These are phyloP conservation scores for Phthorimaea operculella DNA, from an alignment of 1,140 invertebrate genomes.

Conservation along the genomic window DNA sequence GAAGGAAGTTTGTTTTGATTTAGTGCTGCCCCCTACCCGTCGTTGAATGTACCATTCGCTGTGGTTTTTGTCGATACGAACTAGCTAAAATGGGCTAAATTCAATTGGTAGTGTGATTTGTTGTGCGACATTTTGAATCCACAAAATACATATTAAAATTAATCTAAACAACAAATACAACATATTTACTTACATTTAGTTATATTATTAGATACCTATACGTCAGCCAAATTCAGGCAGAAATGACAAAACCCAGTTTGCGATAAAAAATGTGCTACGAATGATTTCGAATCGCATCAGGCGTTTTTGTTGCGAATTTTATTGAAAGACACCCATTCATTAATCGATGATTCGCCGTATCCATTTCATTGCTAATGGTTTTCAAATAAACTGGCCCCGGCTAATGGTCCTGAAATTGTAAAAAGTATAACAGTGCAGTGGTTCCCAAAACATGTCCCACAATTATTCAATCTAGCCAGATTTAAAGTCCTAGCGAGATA, in stretches of 20 bases:
- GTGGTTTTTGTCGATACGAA: slow-evolving; percentile 29
- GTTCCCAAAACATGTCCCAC: too few relatives aligned
- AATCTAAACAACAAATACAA: too few relatives aligned
- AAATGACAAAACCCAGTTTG: too few relatives aligned
- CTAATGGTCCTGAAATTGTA: slow-evolving; percentile 31
- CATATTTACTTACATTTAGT: too few relatives aligned
- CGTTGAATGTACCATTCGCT: slow-evolving; percentile 50
- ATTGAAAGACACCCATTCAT: slow-evolving; percentile 37
- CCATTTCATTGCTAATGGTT: slow-evolving; percentile 37
- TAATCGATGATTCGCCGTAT: slow-evolving; percentile 34
- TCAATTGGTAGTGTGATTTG: neutral
- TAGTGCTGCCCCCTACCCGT: slow-evolving; percentile 44
- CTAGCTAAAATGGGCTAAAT: neutral
- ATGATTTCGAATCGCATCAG: slow-evolving; percentile 16
- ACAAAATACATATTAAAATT: too few relatives aligned
- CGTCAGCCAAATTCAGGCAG: too few relatives aligned
- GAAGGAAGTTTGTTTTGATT: slow-evolving; percentile 61
- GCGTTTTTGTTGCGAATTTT: slow-evolving; percentile 10
- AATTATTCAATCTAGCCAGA: too few relatives aligned
- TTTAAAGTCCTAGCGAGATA: too few relatives aligned
- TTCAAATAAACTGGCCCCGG: slow-evolving; percentile 39
- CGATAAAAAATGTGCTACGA: slow-evolving; percentile 5
- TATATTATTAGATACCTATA: too few relatives aligned
- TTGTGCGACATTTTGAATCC: too few relatives aligned
- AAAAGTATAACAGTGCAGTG: slow-evolving; percentile 15